Conservation (phyloP, 2,113 vertebrate genomes). For the Leptosomus discolor region DNA sequence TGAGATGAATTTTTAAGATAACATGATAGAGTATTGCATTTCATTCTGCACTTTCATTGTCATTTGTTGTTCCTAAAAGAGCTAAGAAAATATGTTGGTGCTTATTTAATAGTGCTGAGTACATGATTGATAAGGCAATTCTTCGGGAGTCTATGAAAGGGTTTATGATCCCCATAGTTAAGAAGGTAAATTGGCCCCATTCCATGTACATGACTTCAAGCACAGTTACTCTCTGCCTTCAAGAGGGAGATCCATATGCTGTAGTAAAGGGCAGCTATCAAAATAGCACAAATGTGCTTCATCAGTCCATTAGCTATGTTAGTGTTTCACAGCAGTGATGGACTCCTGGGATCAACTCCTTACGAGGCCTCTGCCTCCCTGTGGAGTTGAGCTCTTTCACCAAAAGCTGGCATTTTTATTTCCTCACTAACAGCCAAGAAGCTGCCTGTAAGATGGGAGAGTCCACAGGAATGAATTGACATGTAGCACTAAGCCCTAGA, state of each 20-base stretch:
- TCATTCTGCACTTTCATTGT: background rate
- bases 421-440: background rate
- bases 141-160: background rate
- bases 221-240: background rate
- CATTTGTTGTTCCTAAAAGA: background rate
- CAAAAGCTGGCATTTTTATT: background rate
- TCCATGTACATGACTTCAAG: background rate
- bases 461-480: background rate
- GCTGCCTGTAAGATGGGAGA: background rate
- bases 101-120: background rate
- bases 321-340: background rate
- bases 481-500: background rate
- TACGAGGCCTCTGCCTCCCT: background rate
- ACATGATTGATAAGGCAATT: background rate
- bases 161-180: background rate
- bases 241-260: background rate
- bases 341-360: background rate
- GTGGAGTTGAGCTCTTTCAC: background rate
- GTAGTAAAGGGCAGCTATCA: background rate
- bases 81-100: background rate
- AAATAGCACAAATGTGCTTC: background rate
- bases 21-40: background rate
- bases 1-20: background rate
- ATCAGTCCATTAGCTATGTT: background rate
- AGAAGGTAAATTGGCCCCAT: background rate